Evolutionary conservation across 2,797 vertebrate species (phyloP).

Genomic region (Rhadinocentrus ornatus): DNA sequence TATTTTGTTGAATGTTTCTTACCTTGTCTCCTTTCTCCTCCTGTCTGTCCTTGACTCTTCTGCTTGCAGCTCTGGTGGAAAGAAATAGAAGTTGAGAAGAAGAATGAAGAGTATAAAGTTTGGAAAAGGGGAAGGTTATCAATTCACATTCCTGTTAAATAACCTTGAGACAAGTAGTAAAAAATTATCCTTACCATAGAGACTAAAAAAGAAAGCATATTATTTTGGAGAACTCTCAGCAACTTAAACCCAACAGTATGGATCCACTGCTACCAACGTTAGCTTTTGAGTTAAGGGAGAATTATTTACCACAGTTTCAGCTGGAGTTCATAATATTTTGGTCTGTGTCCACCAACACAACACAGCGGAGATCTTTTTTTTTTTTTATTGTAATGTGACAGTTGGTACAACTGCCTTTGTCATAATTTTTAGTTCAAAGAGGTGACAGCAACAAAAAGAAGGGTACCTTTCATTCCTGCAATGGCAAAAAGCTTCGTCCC

Average conservation of each 20-base stretch:
- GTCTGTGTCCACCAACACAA: not conserved
- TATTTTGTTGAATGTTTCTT: not conserved
- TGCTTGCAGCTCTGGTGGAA: not conserved
- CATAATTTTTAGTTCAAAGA: slow-evolving; percentile 10
- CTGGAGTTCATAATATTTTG: not conserved
- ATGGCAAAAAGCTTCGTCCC: slow-evolving; percentile 11
- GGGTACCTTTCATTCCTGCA: not conserved
- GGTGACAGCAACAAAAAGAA: not conserved
- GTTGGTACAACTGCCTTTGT: not conserved
- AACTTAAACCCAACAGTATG: not conserved
- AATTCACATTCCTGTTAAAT: not conserved
- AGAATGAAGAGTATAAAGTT: not conserved
- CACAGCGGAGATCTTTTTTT: not conserved
- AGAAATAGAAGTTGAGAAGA: not conserved
- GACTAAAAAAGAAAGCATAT: not conserved
- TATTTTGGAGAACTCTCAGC: not conserved
- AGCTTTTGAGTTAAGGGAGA: not conserved
- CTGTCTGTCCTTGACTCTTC: not conserved
- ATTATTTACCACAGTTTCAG: not conserved
- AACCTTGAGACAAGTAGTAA: not conserved
- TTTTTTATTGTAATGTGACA: not conserved
- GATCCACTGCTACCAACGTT: not conserved
- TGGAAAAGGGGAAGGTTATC: not conserved
- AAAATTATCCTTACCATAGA: not conserved
- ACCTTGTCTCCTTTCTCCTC: not conserved